A percentile compares a stretch with the other conserved stretches of the same genome.
Evolutionary conservation across 2,888 invertebrate genomes (phyloP).

Genomic region (Gonocerus acuteangulatus): DNA sequence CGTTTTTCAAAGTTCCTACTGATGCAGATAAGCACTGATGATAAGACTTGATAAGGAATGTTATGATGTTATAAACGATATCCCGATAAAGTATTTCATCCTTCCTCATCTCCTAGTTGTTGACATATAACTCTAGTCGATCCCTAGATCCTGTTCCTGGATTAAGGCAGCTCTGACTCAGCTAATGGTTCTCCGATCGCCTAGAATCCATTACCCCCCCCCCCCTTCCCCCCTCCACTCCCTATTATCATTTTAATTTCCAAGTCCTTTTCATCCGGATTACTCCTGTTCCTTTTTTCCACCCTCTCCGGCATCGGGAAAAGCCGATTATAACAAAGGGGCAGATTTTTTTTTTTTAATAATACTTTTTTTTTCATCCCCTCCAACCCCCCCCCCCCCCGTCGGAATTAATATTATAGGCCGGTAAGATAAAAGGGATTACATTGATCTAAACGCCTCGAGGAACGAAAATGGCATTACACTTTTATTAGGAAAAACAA

Average conservation of each 20-base stretch:
- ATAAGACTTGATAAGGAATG: too few species aligned
- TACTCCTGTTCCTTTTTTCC: slow-evolving; percentile 25
- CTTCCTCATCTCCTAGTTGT: too few species aligned
- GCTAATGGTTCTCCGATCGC: slow-evolving; percentile 19
- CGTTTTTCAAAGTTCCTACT: too few species aligned
- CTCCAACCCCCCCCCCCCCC: not conserved
- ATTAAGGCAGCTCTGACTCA: too few species aligned
- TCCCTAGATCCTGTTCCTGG: too few species aligned
- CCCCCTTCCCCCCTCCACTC: not conserved
- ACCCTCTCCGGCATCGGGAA: not conserved
- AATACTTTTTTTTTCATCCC: slow-evolving; percentile 14
- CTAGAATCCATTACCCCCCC: slow-evolving; percentile 13
- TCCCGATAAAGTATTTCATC: too few species aligned
- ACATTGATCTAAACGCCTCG: slow-evolving; percentile 1
- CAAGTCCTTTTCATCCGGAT: slow-evolving; percentile 23
- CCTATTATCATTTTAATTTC: slow-evolving; percentile 29
- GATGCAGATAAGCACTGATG: too few species aligned
- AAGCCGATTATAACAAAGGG: slow-evolving; percentile 30
- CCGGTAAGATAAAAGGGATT: slow-evolving; percentile 17
- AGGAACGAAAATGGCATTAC: slow-evolving; percentile 8
- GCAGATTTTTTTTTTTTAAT: slow-evolving; percentile 23
- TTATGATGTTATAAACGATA: too few species aligned
- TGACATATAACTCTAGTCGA: too few species aligned
- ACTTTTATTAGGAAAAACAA: slow-evolving; percentile 12
- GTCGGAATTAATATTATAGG: slow-evolving; percentile 14